Conservation (phyloP, 2,797 vertebrate species). For the Cygnus olor region DNA sequence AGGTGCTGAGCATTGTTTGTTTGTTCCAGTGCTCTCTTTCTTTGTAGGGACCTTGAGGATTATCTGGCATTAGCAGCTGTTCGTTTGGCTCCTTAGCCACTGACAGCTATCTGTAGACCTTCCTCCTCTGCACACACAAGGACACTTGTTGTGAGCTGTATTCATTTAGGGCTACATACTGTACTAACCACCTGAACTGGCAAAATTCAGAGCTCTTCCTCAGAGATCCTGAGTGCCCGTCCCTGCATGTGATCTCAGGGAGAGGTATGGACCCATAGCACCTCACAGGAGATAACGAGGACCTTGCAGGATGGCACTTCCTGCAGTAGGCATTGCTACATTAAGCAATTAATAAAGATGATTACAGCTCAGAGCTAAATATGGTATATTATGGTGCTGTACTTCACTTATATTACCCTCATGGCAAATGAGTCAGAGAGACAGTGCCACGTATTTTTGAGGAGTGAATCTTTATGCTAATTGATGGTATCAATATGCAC, state of each 20-base stretch:
- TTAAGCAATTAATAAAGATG: slow-evolving; percentile 76
- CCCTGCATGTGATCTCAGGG: neutral
- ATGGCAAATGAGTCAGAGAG: slow-evolving; percentile 66
- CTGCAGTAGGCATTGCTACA: slow-evolving; percentile 40
- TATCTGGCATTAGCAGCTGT: neutral
- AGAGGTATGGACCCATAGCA: neutral
- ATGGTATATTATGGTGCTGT: slow-evolving; percentile 45
- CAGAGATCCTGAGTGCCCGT: neutral
- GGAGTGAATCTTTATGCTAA: slow-evolving; percentile 79
- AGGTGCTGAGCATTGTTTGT: neutral
- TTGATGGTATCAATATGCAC: slow-evolving; percentile 79
- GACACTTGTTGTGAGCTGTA: neutral
- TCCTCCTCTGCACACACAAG: slow-evolving; percentile 18
- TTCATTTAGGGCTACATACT: neutral
- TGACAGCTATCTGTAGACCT: slow-evolving; percentile 13
- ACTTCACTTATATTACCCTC: slow-evolving; percentile 68
- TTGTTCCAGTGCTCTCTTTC: neutral
- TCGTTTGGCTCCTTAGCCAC: slow-evolving; percentile 27
- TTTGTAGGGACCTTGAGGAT: neutral
- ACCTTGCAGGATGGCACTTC: slow-evolving; percentile 35
- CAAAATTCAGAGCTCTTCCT: neutral
- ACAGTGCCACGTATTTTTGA: slow-evolving; percentile 67
- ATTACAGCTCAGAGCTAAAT: slow-evolving; percentile 74
- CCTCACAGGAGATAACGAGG: slow-evolving; percentile 17
- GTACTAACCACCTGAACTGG: neutral